phyloP scores from a whole-genome alignment of 1,140 invertebrate species.

The Bemisia tabaci region DNA sequence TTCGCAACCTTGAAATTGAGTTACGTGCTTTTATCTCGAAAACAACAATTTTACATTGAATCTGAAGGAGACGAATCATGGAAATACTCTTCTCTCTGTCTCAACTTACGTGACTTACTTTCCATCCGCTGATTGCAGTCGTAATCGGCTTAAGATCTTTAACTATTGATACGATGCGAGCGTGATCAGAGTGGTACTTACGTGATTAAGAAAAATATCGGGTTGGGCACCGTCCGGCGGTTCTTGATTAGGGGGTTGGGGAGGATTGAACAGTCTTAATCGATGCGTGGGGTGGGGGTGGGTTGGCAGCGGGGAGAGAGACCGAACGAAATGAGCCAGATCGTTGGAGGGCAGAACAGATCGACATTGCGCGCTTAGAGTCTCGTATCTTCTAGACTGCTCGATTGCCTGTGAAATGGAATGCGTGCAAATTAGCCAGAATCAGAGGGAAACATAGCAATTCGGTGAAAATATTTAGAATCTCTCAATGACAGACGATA shows the following conservation, averaged over 20 bases:
- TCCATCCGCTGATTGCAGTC: too few species aligned
- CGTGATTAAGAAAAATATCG: background rate
- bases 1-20: too few species aligned
- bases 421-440: background rate
- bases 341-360: constrained; percentile 52
- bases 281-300: constrained; percentile 40
- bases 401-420: constrained; percentile 48
- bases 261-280: constrained; percentile 47
- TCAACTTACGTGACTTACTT: too few species aligned
- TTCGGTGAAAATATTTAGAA: background rate
- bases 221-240: constrained; percentile 1
- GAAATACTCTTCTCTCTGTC: too few species aligned
- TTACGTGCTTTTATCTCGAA: too few species aligned
- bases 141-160: too few species aligned
- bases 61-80: too few species aligned
- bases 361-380: constrained; percentile 50
- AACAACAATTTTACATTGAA: too few species aligned
- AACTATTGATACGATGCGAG: too few species aligned
- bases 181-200: constrained; percentile 27
- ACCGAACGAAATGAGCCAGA: constrained; percentile 53
- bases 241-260: constrained; percentile 36
- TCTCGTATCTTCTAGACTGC: constrained; percentile 60
- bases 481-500: background rate
- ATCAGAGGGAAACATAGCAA: background rate
- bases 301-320: constrained; percentile 37